Conservation (phyloP, 1,140 invertebrate species). For the Cydia splendana region DNA sequence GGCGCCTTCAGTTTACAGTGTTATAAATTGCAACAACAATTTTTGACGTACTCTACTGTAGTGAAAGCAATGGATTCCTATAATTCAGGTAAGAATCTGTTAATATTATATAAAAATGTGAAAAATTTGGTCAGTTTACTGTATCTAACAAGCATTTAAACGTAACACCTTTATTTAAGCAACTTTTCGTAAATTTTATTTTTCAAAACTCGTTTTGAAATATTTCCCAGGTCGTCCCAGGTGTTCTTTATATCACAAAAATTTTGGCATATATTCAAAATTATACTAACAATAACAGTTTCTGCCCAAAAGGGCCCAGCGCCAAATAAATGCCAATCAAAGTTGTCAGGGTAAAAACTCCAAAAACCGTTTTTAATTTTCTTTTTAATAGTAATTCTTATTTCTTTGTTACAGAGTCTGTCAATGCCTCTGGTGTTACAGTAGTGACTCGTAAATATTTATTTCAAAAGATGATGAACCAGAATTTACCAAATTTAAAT, state of each 20-base stretch:
- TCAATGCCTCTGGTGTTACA: neutral
- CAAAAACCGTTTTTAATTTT: neutral
- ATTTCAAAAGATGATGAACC: slow-evolving; percentile 1
- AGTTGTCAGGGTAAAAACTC: neutral
- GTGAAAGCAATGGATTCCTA: slow-evolving; percentile 7
- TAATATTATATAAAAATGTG: neutral
- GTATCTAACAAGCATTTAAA: no score
- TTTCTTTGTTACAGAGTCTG: slow-evolving; percentile 2
- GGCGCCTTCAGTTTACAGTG: no score
- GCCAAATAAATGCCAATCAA: neutral
- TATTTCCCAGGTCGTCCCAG: neutral
- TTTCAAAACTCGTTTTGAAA: neutral
- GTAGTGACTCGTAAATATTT: slow-evolving; percentile 27
- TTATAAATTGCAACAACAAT: neutral
- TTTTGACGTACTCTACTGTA: neutral
- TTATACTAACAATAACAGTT: neutral
- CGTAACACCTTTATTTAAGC: no score
- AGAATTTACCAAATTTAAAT: slow-evolving; percentile 29
- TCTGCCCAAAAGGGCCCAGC: neutral
- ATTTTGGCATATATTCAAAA: neutral
- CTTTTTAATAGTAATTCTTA: neutral
- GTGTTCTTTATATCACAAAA: neutral
- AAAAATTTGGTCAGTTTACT: no score
- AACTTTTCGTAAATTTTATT: neutral
- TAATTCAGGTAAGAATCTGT: slow-evolving; percentile 21